Evolutionary conservation across 2,113 vertebrate genomes (phyloP), one percentile per base, ranked within the genome.

Genomic region (Nerophis lumbriciformis): DNA sequence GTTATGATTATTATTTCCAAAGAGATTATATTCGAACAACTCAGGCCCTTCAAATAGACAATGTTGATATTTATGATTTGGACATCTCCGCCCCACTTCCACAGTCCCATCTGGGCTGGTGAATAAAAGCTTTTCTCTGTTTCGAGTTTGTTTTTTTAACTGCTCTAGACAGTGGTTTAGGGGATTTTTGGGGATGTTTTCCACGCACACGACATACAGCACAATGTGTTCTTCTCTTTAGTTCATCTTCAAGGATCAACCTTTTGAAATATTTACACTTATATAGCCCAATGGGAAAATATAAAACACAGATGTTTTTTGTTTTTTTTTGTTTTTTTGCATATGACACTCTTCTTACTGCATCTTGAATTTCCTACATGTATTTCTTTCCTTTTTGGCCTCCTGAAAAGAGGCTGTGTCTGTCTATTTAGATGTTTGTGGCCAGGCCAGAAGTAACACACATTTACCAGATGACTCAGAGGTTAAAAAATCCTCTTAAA

Each of bases 391-490:
- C 54, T 56, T 14, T 56, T 11, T 39, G 15, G 8, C 45, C 54
- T 38, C 10, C 48, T 14, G 49, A 60, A 81, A 76, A 68, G 68
- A 65, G 12, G 67, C 50, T 59, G 21, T 55, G 62, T 65, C 65
- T 71, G 57, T 73, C 42, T 74, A 65, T 85, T 75, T 79, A 75
- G 60, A 72, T 70, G 74, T 76, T 81, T 81, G 65, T 3, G 48
- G 83, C 53, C 45, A 45, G 72, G 80, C 15, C 61, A 55, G 16
- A 66, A 71, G 76, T 59, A 73, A 69, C 73, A 63, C 39, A 50
- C 42, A 65, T 56, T 44, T 53, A 36, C 77, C 77, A 81, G 76
- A 81, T 71, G n/a, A 79, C 58, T 73, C 53, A 48, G 45, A 66
- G 15, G 54, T 28, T 28, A 28, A 28, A 45, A 62, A 72, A 77